Base-by-base conservation (phyloP, 1,140 invertebrate genomes). In the Acarapis woodi region DNA sequence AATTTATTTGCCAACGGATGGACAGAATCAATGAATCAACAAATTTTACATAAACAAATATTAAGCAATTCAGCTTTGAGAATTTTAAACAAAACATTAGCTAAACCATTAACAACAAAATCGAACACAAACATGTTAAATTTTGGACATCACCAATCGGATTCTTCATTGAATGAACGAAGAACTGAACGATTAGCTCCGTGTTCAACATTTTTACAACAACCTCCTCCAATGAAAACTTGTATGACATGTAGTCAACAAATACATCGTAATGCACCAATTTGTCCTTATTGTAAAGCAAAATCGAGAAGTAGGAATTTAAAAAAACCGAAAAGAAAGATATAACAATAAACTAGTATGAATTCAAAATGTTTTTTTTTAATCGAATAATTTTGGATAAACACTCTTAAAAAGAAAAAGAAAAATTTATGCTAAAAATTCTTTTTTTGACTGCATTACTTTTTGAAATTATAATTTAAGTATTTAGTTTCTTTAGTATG, bases 151-250 rank as follows among this genome's bases (percentile, higher is more conserved):
- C 32, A 5, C 8, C 10, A 16, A 19, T 20, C 32, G 10, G 19
- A 16, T 18, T n/a, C n/a, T n/a, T n/a, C n/a, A n/a, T n/a, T n/a
- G n/a, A n/a, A 18, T 12, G 36, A 3, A 16, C 20, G 10, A 16
- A 18, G 16, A 4, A 24, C 21, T 35, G 34, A 35, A 4, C 15
- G 34, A 15, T 23, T 10, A 35, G 4, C 34, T 4, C 16, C 41
- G 20, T 40, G 45, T 37, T 36, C 53, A 37, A 48, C 54, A 14
- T 60, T 60, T 56, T 75, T 83, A 49, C 88, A 94, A 66, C 87
- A 94, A 62, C 83, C 85, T 40, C 88, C 88, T 21, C 88, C 88
- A 12, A 96, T 96, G 88, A 96, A 96, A 51, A 87, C 82, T 2
- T 97, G 88, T 57, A 63, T 93, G 32, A 93, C 83, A 5, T 97